Conservation (phyloP, 2,113 vertebrate species). For the Gymnobelideus leadbeateri region DNA sequence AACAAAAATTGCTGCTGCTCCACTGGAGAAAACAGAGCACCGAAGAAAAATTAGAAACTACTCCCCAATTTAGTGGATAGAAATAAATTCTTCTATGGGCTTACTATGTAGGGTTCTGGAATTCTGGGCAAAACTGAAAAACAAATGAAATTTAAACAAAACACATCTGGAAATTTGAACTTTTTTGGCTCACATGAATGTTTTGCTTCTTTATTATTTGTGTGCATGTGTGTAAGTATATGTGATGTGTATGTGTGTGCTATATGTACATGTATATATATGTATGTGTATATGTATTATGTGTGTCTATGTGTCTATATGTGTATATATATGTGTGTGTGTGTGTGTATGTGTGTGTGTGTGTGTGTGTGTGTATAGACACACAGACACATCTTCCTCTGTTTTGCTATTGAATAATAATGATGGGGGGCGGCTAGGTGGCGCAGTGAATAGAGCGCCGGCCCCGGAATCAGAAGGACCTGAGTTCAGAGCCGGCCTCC, state of each 20-base stretch:
- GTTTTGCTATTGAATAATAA: background rate
- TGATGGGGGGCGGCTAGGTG: too few relatives aligned
- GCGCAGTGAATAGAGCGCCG: too few relatives aligned
- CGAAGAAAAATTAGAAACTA: background rate
- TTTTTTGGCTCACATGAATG: background rate
- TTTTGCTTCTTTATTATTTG: background rate
- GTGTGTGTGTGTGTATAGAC: background rate
- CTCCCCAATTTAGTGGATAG: background rate
- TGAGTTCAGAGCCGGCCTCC: too few relatives aligned
- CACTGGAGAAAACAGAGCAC: background rate
- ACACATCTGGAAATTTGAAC: background rate
- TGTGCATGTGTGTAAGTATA: too few relatives aligned
- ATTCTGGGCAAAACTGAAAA: background rate
- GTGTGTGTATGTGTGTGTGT: too few relatives aligned
- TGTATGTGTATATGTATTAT: too few relatives aligned
- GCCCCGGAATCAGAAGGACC: too few relatives aligned
- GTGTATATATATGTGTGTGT: background rate
- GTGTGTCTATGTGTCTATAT: too few relatives aligned
- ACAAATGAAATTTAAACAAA: background rate
- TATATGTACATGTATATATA: too few relatives aligned
- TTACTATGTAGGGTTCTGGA: background rate
- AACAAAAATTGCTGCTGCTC: background rate
- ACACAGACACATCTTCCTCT: background rate
- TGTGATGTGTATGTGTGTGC: too few relatives aligned
- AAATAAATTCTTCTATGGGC: background rate